Evolutionary conservation across 2,113 vertebrate genomes (phyloP), one percentile per base, ranked within the genome.

Genomic region (Butastur rufipennis): DNA sequence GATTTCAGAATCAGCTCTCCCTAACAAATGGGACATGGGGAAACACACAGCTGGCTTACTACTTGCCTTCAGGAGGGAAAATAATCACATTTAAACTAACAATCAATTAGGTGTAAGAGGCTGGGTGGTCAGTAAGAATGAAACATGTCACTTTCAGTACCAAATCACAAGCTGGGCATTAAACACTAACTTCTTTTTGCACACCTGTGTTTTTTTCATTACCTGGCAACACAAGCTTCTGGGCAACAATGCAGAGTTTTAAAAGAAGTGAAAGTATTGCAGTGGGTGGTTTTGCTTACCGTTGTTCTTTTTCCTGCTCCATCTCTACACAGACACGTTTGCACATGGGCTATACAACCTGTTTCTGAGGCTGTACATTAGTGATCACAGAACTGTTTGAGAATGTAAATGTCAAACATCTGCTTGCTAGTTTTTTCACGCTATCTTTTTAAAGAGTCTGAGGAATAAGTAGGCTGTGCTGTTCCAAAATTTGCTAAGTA

Each of bases 161-260:
- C 62, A 62, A 93, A 93, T 85, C 80, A 81, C 47, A 65, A 80
- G 79, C 50, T 78, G 90, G 63, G 82, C 63, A 74, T 38, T 72
- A 72, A 95, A 86, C 42, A 18, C 43, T 32, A 56, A 71, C 52
- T 91, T 71, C 32, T 88, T 96, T 81, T 81, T 68, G 43, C 86
- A 91, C 86, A 88, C 70, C 70, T 75, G 73, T 96, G 83, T 63
- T 96, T 94, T 95, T 94, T 89, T 56, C 89, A 96, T 91, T 89
- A 91, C 91, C 86, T 95, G 84, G 90, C 88, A 91, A 81, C 90
- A 75, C 59, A 79, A 79, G 70, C 50, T 90, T 84, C 85, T 93
- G 47, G 66, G 87, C 78, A 81, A 67, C 84, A 71, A 71, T 27
- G 61, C 40, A 40, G 72, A 84, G 81, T 40, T 86, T 68, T 84